Base-by-base conservation (phyloP, 1,140 invertebrate genomes). In the Amphibalanus amphitrite region DNA sequence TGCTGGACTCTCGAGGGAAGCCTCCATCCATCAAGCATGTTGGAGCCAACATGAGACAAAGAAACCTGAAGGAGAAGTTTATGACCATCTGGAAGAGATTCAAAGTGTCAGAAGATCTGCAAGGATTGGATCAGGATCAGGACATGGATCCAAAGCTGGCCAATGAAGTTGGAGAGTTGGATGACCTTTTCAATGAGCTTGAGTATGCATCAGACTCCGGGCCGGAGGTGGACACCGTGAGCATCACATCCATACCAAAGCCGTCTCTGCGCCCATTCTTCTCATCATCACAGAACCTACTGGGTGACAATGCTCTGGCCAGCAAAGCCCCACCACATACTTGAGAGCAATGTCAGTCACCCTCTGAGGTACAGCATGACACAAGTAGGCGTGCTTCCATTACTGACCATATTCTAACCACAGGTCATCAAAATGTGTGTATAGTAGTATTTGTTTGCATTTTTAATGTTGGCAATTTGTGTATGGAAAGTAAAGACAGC, bases 41-140 rank as follows among this genome's bases (percentile, higher is more conserved):
- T 28, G 65, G 65, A 13, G 10, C 26, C 8, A 26, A 67, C n/a
- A 29, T 73, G 64, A 85, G 90, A 84, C 92, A 95, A 87, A 86
- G 94, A 78, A 98, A 98, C 83, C 84, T 98, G 74, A 98, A 98
- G 80, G 95, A 98, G 80, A 94, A 95, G 82, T 96, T 99, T 79
- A 92, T 97, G 70, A 91, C 94, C 29, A 81, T 98, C 71, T 81
- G 98, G 75, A 91, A 92, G 79, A 87, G 91, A 75, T 98, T 98
- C 82, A 90, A 93, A 78, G 88, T 93, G 70, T 91, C 92, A 69
- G 95, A 97, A 78, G 90, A 92, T 77, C 77, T 82, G 40, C 80
- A 81, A 70, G 79, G 78, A 47, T 80, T 89, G 78, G 86, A 89
- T 76, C 85, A 88, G 71, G 87, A 87, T 67, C 74, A 74, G 30